phyloP scores from a whole-genome alignment of 1,140 invertebrate species.

The Rhagoletis zephyria region DNA sequence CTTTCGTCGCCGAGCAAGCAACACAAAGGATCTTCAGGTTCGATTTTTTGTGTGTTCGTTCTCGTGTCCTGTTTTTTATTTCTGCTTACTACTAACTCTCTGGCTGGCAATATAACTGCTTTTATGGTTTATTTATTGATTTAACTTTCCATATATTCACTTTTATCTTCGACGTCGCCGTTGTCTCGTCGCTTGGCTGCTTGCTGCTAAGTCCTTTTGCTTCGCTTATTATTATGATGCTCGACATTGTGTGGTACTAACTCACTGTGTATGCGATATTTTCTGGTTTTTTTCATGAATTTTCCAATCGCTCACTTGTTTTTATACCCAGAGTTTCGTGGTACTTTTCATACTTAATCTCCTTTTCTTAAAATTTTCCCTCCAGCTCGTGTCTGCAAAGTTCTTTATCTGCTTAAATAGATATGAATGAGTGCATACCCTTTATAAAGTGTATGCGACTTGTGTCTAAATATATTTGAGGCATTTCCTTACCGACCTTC shows the following conservation, averaged over 20 bases:
- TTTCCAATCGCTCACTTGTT: constrained; percentile 20
- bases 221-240: constrained; percentile 47
- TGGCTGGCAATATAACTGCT: constrained; percentile 1
- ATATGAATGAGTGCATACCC: neutral
- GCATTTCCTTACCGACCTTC: neutral
- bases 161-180: neutral
- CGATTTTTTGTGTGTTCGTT: neutral
- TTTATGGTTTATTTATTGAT: constrained; percentile 53
- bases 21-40: neutral
- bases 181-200: neutral
- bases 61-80: neutral
- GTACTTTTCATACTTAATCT: neutral
- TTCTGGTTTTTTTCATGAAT: neutral
- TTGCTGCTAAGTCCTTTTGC: neutral
- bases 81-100: neutral
- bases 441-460: constrained; percentile 8
- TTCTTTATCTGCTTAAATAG: constrained; percentile 38
- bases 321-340: neutral
- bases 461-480: neutral
- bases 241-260: constrained; percentile 8
- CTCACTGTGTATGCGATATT: constrained; percentile 13
- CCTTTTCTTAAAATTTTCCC: neutral
- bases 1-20: neutral
- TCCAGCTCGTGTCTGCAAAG: constrained; percentile 18
- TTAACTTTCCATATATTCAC: constrained; percentile 51